Percentiles rank a stretch among this genome's conserved stretches.
These are phyloP conservation scores for Pherbina coryleti DNA, from an alignment of 2,888 invertebrate species.

Conservation along the genomic window DNA sequence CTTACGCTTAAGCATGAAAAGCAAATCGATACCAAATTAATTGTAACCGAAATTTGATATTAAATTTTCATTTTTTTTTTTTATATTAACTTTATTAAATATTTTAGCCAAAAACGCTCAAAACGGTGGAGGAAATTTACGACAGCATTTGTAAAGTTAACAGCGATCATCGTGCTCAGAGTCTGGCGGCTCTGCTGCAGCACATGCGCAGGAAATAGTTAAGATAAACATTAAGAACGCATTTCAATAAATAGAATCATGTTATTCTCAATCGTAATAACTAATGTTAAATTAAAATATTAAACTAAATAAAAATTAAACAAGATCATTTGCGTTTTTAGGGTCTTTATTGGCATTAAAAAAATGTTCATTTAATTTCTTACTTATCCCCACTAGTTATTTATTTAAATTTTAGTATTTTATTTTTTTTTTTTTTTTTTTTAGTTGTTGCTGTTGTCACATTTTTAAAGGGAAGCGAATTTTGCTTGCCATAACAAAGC, in stretches of 20 bases:
- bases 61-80: background rate
- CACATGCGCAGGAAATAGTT: constrained; percentile 26
- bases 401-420: too few relatives aligned
- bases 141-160: constrained; percentile 48
- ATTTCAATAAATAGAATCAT: too few relatives aligned
- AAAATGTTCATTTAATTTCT: too few relatives aligned
- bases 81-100: background rate
- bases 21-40: constrained; percentile 71
- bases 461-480: too few relatives aligned
- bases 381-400: too few relatives aligned
- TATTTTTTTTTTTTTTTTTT: too few relatives aligned
- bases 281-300: constrained; percentile 15
- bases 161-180: constrained; percentile 52
- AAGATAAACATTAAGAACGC: background rate
- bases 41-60: constrained; percentile 52
- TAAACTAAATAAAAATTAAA: constrained; percentile 35
- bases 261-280: background rate
- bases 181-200: constrained; percentile 46
- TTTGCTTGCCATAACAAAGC: too few relatives aligned
- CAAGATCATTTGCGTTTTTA: constrained; percentile 38
- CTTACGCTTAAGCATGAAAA: constrained; percentile 78
- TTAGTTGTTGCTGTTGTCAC: too few relatives aligned
- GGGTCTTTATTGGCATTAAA: constrained; percentile 29
- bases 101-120: constrained; percentile 57
- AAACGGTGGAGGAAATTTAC: constrained; percentile 57